These are phyloP conservation scores for Bombus breviceps DNA, from an alignment of 1,140 invertebrate genomes.

Conservation along the genomic window DNA sequence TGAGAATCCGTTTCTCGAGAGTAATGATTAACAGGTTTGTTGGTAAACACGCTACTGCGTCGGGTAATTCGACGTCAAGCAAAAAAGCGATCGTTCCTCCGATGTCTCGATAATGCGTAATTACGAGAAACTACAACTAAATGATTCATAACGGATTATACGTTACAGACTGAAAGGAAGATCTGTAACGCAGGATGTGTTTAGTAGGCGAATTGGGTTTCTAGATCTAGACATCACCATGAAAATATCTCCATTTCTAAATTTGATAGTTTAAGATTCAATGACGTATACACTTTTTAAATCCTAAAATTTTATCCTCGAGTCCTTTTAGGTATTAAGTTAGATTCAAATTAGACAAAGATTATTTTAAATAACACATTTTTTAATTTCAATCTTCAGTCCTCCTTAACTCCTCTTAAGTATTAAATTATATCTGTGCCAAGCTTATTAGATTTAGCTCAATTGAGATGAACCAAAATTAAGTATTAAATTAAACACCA, in stretches of 20 bases:
- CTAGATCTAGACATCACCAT: not conserved
- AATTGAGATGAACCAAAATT: too few relatives aligned
- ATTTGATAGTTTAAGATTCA: not conserved
- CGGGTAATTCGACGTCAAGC: not conserved
- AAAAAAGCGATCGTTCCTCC: not conserved
- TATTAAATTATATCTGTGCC: not conserved
- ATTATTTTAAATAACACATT: too few relatives aligned
- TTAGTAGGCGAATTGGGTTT: not conserved
- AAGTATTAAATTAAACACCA: not conserved
- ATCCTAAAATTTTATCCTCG: not conserved
- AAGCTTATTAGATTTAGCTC: not conserved
- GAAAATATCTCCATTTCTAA: not conserved
- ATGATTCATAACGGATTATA: slow-evolving; percentile 39
- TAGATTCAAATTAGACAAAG: not conserved
- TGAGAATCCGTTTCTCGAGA: not conserved
- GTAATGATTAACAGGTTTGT: not conserved
- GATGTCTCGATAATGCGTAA: not conserved
- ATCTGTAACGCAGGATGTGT: not conserved
- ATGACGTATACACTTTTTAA: not conserved
- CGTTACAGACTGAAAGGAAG: not conserved
- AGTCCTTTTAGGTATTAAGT: not conserved
- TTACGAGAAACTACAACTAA: slow-evolving; percentile 29
- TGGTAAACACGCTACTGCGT: slow-evolving; percentile 5
- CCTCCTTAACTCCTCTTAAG: not conserved
- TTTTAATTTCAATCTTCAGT: too few relatives aligned